These are phyloP conservation scores for Myotis brandtii DNA, from an alignment of 2,113 vertebrate species.

Conservation along the genomic window DNA sequence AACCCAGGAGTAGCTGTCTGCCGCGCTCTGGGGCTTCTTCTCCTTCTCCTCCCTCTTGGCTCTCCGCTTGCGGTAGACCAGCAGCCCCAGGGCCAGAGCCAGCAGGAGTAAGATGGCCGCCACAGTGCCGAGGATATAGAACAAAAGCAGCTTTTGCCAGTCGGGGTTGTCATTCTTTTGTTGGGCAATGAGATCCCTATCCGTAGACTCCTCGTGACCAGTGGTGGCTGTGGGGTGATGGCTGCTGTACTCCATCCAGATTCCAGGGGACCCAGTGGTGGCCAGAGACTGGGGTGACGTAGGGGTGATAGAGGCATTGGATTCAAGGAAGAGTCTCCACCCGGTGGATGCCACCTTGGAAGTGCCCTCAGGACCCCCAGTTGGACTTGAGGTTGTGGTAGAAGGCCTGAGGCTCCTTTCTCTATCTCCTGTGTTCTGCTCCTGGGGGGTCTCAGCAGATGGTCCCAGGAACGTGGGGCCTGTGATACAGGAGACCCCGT, in stretches of 20 bases:
- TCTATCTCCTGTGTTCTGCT: neutral
- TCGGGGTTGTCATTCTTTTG: neutral
- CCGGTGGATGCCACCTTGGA: fast-evolving
- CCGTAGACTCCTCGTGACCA: neutral
- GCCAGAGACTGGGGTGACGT: neutral
- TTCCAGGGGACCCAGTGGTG: neutral
- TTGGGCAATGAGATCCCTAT: neutral
- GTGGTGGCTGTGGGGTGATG: neutral
- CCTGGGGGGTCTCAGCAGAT: neutral
- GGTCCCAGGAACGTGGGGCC: neutral
- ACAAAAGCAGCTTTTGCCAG: conserved; percentile 83
- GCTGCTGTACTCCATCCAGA: neutral
- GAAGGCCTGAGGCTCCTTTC: neutral
- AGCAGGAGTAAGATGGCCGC: conserved; percentile 84
- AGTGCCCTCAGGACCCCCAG: neutral
- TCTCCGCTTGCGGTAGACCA: conserved; percentile 81
- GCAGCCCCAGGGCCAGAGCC: conserved; percentile 81
- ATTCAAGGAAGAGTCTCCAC: neutral
- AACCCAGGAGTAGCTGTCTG: conserved; percentile 88
- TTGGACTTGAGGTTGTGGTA: neutral
- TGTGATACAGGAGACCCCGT: conserved; percentile 66
- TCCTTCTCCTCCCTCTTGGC: conserved; percentile 75
- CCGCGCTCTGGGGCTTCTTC: conserved; percentile 67
- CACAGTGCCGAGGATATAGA: conserved; percentile 86
- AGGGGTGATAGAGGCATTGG: fast-evolving